Evolutionary conservation across 2,888 invertebrate species (phyloP).

Genomic region (Hirudinaria manillensis): DNA sequence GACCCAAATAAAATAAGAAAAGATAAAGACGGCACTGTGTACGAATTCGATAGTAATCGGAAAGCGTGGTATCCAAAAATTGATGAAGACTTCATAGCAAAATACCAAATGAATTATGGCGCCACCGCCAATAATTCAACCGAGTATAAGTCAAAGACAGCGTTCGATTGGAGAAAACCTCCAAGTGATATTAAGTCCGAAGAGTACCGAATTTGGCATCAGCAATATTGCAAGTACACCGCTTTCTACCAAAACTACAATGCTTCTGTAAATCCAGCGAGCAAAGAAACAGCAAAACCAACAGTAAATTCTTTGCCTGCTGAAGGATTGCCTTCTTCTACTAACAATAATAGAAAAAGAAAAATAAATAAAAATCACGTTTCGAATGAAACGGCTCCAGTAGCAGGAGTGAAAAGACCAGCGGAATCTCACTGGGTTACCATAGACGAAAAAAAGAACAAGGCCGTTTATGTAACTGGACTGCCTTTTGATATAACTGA

Average conservation of each 20-base stretch:
- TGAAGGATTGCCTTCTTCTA: too few relatives aligned
- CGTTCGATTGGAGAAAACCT: constrained; percentile 9
- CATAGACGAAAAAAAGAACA: constrained; percentile 76
- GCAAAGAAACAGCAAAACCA: not conserved
- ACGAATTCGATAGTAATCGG: constrained; percentile 82
- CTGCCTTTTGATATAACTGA: constrained; percentile 81
- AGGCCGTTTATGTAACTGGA: constrained; percentile 90
- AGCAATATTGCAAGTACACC: constrained; percentile 5
- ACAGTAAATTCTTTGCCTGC: not conserved
- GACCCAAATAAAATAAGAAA: constrained; percentile 22
- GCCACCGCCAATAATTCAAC: constrained; percentile 2
- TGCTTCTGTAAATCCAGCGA: too few relatives aligned
- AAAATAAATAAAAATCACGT: too few relatives aligned
- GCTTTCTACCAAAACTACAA: too few relatives aligned
- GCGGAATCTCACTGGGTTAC: constrained; percentile 72
- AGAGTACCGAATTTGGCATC: constrained; percentile 24
- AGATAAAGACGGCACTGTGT: constrained; percentile 71
- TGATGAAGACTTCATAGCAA: constrained; percentile 25
- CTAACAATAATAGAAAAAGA: not conserved
- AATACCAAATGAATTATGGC: constrained; percentile 29
- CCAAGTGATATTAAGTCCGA: constrained; percentile 18
- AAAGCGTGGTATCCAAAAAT: constrained; percentile 92
- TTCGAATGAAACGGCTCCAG: too few relatives aligned
- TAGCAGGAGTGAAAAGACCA: not conserved
- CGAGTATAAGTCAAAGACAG: not conserved